These are phyloP conservation scores for Cyclura pinguis DNA, from an alignment of 2,797 vertebrate species.

Conservation along the genomic window DNA sequence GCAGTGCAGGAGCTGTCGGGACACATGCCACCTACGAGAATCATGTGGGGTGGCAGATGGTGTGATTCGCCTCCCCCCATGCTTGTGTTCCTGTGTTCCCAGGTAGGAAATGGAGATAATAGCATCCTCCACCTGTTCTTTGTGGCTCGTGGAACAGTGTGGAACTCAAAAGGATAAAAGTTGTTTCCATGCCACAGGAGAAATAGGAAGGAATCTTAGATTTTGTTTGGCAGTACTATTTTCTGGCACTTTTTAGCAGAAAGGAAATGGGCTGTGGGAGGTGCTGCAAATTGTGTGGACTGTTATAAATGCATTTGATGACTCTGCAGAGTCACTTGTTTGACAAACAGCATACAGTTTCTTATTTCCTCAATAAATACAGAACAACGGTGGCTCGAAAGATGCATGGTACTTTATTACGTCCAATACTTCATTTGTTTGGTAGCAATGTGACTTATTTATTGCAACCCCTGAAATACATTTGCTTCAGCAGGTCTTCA, in stretches of 20 bases:
- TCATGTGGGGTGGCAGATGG: background rate
- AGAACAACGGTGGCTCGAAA: background rate
- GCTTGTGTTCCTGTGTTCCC: background rate
- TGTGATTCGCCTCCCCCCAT: background rate
- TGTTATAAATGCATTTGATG: constrained; percentile 8
- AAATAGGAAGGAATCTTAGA: constrained; percentile 5
- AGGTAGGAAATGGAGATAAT: background rate
- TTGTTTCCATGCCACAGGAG: background rate
- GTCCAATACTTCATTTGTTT: background rate
- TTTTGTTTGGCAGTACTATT: background rate
- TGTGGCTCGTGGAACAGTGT: background rate
- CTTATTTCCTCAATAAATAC: constrained; percentile 15
- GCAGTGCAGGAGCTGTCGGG: background rate
- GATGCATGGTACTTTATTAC: background rate
- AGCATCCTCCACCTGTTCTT: background rate
- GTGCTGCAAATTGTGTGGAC: constrained; percentile 4
- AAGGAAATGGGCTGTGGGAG: background rate
- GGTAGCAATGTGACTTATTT: constrained; percentile 29
- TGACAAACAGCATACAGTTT: constrained; percentile 30
- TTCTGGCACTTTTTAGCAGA: background rate
- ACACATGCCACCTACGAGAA: no score
- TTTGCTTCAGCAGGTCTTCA: constrained; percentile 5
- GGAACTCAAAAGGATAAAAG: background rate
- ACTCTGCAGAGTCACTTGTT: background rate
- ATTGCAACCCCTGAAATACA: background rate